Evolutionary conservation across 2,113 vertebrate genomes (phyloP).

Genomic region (Xyliphius kryptos): DNA sequence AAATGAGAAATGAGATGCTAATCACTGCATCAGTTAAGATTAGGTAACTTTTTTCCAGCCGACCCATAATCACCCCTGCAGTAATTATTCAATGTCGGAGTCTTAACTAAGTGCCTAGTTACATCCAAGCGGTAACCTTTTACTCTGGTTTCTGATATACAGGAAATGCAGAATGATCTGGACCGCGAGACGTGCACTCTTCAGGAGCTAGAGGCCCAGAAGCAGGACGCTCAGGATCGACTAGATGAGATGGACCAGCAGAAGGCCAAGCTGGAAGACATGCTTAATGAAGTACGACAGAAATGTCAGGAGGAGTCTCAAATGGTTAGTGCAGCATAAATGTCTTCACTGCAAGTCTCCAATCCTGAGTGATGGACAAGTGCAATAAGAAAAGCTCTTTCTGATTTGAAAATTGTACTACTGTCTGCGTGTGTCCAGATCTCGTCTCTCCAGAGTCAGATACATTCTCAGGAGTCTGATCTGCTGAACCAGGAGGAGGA

Average conservation of each 20-base stretch:
- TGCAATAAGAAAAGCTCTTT: too few species aligned
- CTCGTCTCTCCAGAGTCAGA: conserved; percentile 85
- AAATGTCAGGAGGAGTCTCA: conserved; percentile 96
- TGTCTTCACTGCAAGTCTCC: background rate
- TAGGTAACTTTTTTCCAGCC: too few species aligned
- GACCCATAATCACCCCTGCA: too few species aligned
- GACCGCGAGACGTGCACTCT: conserved; percentile 83
- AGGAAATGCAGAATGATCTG: conserved; percentile 94
- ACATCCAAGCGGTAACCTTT: too few species aligned
- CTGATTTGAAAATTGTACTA: too few species aligned
- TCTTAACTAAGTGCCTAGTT: too few species aligned
- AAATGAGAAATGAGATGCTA: too few species aligned
- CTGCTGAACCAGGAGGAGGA: conserved; percentile 90
- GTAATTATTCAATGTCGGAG: too few species aligned
- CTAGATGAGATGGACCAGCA: conserved; percentile 98
- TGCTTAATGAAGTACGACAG: conserved; percentile 84
- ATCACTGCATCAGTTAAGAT: too few species aligned
- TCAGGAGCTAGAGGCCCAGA: conserved; percentile 92
- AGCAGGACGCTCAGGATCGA: conserved; percentile 90
- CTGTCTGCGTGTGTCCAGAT: background rate
- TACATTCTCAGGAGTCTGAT: conserved; percentile 91
- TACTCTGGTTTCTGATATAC: too few species aligned
- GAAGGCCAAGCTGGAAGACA: conserved; percentile 90
- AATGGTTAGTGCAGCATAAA: conserved; percentile 81
- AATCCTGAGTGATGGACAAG: too few species aligned